Base-by-base conservation (phyloP, 2,113 vertebrate species). In the Osmerus mordax region DNA sequence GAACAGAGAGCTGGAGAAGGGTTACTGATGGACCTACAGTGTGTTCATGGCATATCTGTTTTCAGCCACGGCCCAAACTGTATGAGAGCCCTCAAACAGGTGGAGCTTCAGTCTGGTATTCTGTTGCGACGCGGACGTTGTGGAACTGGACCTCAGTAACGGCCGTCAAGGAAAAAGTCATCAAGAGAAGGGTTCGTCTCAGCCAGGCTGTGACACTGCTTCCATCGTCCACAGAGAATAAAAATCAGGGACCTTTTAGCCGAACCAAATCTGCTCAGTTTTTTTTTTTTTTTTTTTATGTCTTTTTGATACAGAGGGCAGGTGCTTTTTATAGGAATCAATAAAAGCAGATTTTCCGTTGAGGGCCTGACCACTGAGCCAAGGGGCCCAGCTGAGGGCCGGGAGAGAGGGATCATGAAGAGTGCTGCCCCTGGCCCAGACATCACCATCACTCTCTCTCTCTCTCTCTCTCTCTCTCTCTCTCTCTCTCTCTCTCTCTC, bases 251-350 rank as follows among this genome's bases (percentile, higher is more conserved):
- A 76, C 75, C 70, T 72, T 55, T 80, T 70, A 41, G 47, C 60
- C 16, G 60, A 76, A 77, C 68, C 73, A 36, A 61, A 66, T 72
- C 65, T 69, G 72, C 74, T 73, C 69, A 12, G 18, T n/a, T n/a
- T n/a, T n/a, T n/a, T 53, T 76, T 77, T 77, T 62, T 59, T 51
- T 53, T 74, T 77, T 78, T 67, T 53, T 51, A 29, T 36, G 15
- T n/a, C 14, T 58, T 66, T 82, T 79, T 74, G 71, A 78, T 71
- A 73, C 65, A 70, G 53, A 70, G 74, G 79, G 69, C 81, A 85
- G 83, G 83, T 85, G 81, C 71, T 71, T 75, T 88, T 88, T 83
- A 90, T 71, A 81, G 61, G 60, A 18, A 69, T 72, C 76, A 61
- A 67, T 87, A 84, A 86, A 82, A 87, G 65, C 69, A 23, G 65